A percentile compares a stretch with the other conserved stretches of the same genome.
phyloP scores from a whole-genome alignment of 1,140 invertebrate species.

The Brachionus koreanus region DNA sequence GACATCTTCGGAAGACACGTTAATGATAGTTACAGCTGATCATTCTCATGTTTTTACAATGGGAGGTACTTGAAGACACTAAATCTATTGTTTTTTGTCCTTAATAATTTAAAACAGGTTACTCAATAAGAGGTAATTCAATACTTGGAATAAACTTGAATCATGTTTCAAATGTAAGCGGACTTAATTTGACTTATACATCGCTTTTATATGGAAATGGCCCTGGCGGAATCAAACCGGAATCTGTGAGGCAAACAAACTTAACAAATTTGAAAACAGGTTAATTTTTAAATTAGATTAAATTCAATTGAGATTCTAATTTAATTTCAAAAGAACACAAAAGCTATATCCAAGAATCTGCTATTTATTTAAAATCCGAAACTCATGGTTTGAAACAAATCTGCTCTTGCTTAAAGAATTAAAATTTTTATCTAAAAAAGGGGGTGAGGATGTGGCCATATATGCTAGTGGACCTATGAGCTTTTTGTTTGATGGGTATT shows the following conservation, averaged over 20 bases:
- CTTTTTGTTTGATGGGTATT: slow-evolving; percentile 67
- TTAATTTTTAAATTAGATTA: background rate
- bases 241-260: background rate
- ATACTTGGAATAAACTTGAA: slow-evolving; percentile 47
- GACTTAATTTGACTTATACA: slow-evolving; percentile 49
- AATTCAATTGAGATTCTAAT: background rate
- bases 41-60: slow-evolving; percentile 63
- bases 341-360: slow-evolving; percentile 57
- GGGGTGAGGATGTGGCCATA: slow-evolving; percentile 48
- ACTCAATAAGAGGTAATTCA: slow-evolving; percentile 46
- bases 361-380: slow-evolving; percentile 67
- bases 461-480: slow-evolving; percentile 68
- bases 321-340: slow-evolving; percentile 46
- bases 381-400: slow-evolving; percentile 45
- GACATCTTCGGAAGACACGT: slow-evolving; percentile 63
- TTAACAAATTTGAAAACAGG: slow-evolving; percentile 1
- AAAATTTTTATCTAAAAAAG: background rate
- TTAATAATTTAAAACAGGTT: slow-evolving; percentile 43
- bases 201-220: slow-evolving; percentile 57
- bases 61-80: background rate
- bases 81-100: background rate
- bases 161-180: background rate
- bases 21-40: slow-evolving; percentile 84
- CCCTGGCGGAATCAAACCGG: slow-evolving; percentile 47
- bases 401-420: background rate